Base-by-base conservation (phyloP, 2,888 invertebrate species). In the Yponomeuta plumbellus region DNA sequence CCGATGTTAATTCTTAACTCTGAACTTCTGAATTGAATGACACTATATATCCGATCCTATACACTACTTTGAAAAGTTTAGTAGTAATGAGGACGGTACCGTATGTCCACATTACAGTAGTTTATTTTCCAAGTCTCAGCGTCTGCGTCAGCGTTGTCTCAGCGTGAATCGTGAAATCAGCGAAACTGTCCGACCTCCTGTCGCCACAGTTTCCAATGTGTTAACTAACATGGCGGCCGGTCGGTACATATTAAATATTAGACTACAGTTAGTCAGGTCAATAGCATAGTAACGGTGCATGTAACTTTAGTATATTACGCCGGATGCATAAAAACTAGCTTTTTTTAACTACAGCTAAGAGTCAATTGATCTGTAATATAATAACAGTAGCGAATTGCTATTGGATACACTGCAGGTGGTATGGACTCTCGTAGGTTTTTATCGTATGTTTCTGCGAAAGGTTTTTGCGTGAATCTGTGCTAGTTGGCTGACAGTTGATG, bases 161-260 rank as follows among this genome's bases (percentile, higher is more conserved):
- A 21, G 23, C 23, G 3, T 23, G 11, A 59, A 59, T 22, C 10
- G 59, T 13, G 21, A 59, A 59, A 23, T 59, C 59, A 20, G 22
- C 59, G 22, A 52, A 5, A 52, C 44, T 1, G 17, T 17, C 23
- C 8, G 23, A 59, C 59, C 59, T n/a, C 59, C 21, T 21, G 64
- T 63, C 39, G 58, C 63, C 67, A 39, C 64, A 57, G 56, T 52
- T 52, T 52, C 44, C 17, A 17, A 83, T 80, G 77, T 80, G 80
- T 77, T 79, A 74, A 73, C 76, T 74, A 76, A 76, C 76, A 73
- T 72, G 76, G 34, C 34, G 34, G 34, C 34, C 34, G 34, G 76
- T 72, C 78, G 75, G 73, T 75, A 78, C 77, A 83, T 85, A 86
- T 84, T 84, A 85, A 86, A 85, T 83, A 81, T 85, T 83, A 83